Percentiles rank a stretch among this genome's conserved stretches.
phyloP scores from a whole-genome alignment of 2,113 vertebrate genomes.

The Merops nubicus region DNA sequence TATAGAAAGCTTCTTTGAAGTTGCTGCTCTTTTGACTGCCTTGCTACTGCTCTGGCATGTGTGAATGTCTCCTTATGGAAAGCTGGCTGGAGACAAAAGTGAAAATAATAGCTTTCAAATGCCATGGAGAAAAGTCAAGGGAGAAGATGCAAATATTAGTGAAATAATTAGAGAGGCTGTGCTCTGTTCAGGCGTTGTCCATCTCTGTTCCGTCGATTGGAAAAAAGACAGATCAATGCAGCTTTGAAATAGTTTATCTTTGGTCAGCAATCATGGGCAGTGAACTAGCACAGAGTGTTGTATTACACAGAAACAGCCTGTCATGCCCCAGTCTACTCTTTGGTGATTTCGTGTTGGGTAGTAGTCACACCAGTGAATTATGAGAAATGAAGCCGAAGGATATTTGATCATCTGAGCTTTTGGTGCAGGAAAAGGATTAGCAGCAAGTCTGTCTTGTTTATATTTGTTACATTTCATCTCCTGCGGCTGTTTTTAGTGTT shows the following conservation, averaged over 20 bases:
- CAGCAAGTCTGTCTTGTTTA: neutral
- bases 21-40: constrained; percentile 31
- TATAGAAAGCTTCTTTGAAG: neutral
- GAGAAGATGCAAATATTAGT: neutral
- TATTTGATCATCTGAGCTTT: neutral
- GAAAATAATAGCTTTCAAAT: constrained; percentile 34
- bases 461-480: neutral
- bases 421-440: neutral
- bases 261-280: neutral
- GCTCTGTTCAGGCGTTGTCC: neutral
- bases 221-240: neutral
- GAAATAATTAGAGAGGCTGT: neutral
- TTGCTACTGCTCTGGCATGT: constrained; percentile 26
- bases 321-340: neutral
- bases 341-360: neutral
- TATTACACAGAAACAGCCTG: neutral
- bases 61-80: constrained; percentile 53
- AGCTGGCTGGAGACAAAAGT: constrained; percentile 31
- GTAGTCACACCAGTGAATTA: neutral
- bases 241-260: neutral
- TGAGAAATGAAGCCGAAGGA: neutral
- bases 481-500: neutral
- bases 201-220: neutral
- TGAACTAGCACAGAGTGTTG: neutral
- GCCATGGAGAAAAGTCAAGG: neutral